Evolutionary conservation across 1,140 invertebrate species (phyloP).

Genomic region (Asobara japonica): DNA sequence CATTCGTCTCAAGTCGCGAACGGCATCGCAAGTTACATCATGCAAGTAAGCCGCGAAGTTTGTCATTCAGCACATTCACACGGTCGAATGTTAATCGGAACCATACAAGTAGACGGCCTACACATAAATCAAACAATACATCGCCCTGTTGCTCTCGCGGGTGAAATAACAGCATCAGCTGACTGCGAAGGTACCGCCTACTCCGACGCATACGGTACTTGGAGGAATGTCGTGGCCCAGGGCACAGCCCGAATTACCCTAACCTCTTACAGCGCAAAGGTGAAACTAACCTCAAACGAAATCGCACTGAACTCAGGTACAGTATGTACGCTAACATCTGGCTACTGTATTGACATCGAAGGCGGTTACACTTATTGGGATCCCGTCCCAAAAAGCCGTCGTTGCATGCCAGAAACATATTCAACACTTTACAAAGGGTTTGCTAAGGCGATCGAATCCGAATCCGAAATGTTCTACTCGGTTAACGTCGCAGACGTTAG

Average conservation of each 20-base stretch:
- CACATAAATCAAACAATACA: background rate
- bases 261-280: background rate
- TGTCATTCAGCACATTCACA: background rate
- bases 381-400: background rate
- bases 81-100: background rate
- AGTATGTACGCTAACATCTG: constrained; percentile 24
- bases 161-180: too few species aligned
- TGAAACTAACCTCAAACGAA: constrained; percentile 26
- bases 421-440: too few species aligned
- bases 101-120: background rate
- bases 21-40: background rate
- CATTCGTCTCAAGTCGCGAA: background rate
- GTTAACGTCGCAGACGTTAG: too few species aligned
- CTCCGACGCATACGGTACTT: constrained; percentile 30
- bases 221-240: constrained; percentile 23
- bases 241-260: constrained; percentile 17
- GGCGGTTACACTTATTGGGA: constrained; percentile 36
- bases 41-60: background rate
- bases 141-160: background rate
- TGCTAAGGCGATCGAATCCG: too few species aligned
- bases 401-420: too few species aligned
- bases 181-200: constrained; percentile 19
- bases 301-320: constrained; percentile 21
- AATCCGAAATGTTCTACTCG: too few species aligned
- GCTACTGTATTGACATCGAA: constrained; percentile 29